Evolutionary conservation across 2,888 invertebrate genomes (phyloP).

Genomic region (Hetaerina titia): DNA sequence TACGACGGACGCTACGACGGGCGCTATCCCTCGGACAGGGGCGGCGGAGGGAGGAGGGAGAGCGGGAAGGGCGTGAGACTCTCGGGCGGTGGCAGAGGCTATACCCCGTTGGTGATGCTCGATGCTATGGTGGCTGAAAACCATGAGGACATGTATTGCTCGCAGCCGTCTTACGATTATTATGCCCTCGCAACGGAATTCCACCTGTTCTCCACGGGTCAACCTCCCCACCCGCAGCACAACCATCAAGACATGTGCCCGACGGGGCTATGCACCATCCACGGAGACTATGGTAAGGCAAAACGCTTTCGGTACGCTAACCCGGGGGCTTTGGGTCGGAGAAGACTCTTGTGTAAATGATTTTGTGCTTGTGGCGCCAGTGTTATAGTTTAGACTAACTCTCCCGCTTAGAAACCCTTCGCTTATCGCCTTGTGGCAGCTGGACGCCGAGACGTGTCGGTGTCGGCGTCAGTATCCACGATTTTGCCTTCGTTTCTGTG

Average conservation of each 20-base stretch:
- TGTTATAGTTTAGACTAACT: too few relatives aligned
- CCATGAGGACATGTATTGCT: conserved; percentile 72
- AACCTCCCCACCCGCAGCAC: conserved; percentile 68
- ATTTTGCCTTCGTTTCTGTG: too few relatives aligned
- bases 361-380: too few relatives aligned
- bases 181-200: conserved; percentile 70
- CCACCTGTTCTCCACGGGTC: conserved; percentile 68
- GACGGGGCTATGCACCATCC: conserved; percentile 83
- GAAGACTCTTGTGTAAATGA: too few relatives aligned
- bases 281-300: conserved; percentile 86
- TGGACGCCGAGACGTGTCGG: too few relatives aligned
- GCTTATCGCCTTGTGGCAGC: too few relatives aligned
- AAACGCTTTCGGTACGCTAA: not conserved
- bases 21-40: conserved; percentile 50
- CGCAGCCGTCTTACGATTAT: conserved; percentile 71
- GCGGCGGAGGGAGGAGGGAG: not conserved
- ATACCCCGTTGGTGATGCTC: conserved; percentile 72
- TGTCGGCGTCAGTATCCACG: too few relatives aligned
- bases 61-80: conserved; percentile 35
- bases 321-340: not conserved
- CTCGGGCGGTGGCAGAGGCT: conserved; percentile 64
- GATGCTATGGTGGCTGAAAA: conserved; percentile 72
- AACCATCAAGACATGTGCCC: conserved; percentile 70
- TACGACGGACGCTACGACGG: not conserved
- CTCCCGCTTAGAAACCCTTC: too few relatives aligned